These are phyloP conservation scores for Coptodon rendalli DNA, from an alignment of 2,113 vertebrate genomes.

Conservation along the genomic window DNA sequence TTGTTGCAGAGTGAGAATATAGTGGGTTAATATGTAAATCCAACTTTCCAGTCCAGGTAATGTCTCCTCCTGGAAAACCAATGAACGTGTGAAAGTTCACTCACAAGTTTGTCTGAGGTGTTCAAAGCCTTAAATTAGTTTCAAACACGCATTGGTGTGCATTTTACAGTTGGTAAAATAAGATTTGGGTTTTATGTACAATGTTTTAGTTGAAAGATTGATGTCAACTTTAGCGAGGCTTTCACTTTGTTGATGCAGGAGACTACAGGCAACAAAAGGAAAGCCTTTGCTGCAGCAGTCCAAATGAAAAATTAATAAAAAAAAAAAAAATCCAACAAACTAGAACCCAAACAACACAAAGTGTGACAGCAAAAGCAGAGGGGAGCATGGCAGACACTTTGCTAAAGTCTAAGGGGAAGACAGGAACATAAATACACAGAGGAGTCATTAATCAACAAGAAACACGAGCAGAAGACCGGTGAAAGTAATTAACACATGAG, in stretches of 20 bases:
- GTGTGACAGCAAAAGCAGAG: neutral
- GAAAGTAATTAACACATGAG: neutral
- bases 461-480: neutral
- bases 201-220: neutral
- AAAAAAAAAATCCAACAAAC: neutral
- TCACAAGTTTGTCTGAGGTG: neutral
- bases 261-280: neutral
- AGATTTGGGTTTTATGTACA: neutral
- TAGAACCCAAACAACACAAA: neutral
- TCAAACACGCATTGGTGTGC: neutral
- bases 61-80: neutral
- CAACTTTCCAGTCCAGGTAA: neutral
- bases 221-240: neutral
- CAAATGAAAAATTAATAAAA: fast-evolving
- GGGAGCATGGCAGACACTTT: neutral
- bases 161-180: neutral
- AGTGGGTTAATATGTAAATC: neutral
- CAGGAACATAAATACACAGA: neutral
- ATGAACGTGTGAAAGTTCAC: neutral
- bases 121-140: neutral
- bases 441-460: neutral
- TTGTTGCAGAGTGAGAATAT: neutral
- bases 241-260: neutral
- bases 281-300: neutral
- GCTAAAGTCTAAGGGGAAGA: neutral